Percentiles rank a stretch among this genome's conserved stretches.
Conservation (phyloP, 2,797 vertebrate species). For the Jordanella pulchra region DNA sequence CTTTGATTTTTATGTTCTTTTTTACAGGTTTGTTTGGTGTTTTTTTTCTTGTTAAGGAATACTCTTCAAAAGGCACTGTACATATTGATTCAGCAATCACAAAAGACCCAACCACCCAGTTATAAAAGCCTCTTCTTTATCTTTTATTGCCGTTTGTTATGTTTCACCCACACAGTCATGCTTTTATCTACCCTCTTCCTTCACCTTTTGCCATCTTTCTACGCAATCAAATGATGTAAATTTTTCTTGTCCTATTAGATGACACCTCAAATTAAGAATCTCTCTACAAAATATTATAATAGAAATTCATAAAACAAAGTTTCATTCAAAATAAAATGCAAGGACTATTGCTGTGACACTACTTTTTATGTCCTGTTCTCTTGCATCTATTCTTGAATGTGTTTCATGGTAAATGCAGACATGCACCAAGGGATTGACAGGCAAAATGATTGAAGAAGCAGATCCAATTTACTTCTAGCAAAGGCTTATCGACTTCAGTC, state of each 20-base stretch:
- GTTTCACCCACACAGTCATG: not conserved
- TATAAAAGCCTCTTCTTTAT: not conserved
- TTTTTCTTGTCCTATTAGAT: not conserved
- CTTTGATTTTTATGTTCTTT: not conserved
- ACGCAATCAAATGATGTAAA: not conserved
- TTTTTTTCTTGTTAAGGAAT: not conserved
- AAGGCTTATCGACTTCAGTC: slow-evolving; percentile 61
- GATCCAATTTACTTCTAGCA: slow-evolving; percentile 62
- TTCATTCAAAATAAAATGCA: slow-evolving; percentile 3
- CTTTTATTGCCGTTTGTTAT: slow-evolving; percentile 1
- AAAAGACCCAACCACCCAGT: not conserved
- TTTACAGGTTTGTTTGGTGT: not conserved
- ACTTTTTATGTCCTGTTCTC: slow-evolving; percentile 12
- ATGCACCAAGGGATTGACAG: slow-evolving; percentile 51
- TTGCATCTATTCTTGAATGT: slow-evolving; percentile 25
- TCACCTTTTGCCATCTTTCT: slow-evolving; percentile 2
- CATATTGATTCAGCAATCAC: not conserved
- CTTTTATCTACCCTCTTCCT: not conserved
- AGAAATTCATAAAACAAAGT: not conserved
- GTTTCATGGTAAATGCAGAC: slow-evolving; percentile 39
- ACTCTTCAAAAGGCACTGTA: not conserved
- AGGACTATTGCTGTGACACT: not conserved
- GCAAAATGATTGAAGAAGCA: slow-evolving; percentile 66
- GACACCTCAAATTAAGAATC: not conserved
- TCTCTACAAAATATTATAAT: not conserved